phyloP scores from a whole-genome alignment of 2,888 invertebrate genomes.

The Agriopis leucophaearia region DNA sequence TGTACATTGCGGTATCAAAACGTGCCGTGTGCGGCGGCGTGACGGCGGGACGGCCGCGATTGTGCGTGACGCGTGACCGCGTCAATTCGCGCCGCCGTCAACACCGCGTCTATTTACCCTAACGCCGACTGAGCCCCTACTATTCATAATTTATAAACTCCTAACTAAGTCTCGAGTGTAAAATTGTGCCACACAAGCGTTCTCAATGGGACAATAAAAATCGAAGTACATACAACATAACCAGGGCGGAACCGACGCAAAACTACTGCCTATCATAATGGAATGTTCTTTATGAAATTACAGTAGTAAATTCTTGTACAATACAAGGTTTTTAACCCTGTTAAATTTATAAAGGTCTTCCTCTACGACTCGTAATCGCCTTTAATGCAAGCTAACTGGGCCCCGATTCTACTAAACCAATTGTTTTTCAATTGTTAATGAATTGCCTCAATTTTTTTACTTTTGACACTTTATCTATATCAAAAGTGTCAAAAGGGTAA shows the following conservation, averaged over 20 bases:
- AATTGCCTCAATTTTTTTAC: no score
- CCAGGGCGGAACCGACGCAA: constrained; percentile 43
- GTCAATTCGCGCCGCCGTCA: constrained; percentile 50
- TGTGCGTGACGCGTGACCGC: constrained; percentile 46
- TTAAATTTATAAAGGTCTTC: constrained; percentile 64
- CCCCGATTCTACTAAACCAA: no score
- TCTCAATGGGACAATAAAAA: constrained; percentile 72
- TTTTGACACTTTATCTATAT: no score
- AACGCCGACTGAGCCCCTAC: constrained; percentile 69
- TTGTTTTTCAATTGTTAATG: no score
- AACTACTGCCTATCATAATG: constrained; percentile 35
- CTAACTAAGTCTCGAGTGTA: constrained; percentile 81
- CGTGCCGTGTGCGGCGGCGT: constrained; percentile 43
- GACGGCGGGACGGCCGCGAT: constrained; percentile 44
- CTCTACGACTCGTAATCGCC: constrained; percentile 69
- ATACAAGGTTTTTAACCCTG: constrained; percentile 73
- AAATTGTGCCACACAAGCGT: constrained; percentile 82
- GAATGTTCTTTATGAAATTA: constrained; percentile 63
- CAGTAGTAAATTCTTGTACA: constrained; percentile 70
- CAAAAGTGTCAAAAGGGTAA: no score
- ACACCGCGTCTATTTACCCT: constrained; percentile 62
- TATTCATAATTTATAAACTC: constrained; percentile 80
- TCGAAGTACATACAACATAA: constrained; percentile 64
- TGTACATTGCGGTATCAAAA: constrained; percentile 75
- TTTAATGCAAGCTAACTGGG: constrained; percentile 52